Conservation (phyloP, 1,140 invertebrate species). For the Eubasilissa regina region DNA sequence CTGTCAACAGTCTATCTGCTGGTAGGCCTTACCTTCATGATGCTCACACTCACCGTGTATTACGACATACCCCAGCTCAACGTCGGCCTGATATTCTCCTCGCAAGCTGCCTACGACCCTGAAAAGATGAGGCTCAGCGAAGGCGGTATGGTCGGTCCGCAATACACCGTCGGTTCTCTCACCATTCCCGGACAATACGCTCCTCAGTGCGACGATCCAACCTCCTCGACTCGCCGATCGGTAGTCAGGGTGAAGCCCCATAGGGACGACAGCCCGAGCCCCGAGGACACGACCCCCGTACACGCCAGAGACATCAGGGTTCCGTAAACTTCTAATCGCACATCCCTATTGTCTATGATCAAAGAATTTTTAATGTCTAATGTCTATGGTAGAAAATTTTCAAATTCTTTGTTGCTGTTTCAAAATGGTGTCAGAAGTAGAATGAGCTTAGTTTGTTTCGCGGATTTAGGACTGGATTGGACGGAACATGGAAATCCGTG, state of each 20-base stretch:
- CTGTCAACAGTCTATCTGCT: slow-evolving; percentile 81
- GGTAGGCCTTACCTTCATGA: slow-evolving; percentile 86
- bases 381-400: not conserved
- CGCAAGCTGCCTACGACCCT: slow-evolving; percentile 73
- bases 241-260: slow-evolving; percentile 76
- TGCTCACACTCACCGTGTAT: slow-evolving; percentile 86
- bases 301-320: slow-evolving; percentile 73
- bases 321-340: slow-evolving; percentile 63
- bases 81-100: slow-evolving; percentile 82
- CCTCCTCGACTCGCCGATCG: slow-evolving; percentile 69
- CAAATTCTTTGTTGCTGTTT: slow-evolving; percentile 17
- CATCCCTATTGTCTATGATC: slow-evolving; percentile 7
- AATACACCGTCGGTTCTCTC: slow-evolving; percentile 70
- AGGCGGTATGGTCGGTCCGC: slow-evolving; percentile 66
- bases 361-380: not conserved
- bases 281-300: slow-evolving; percentile 76
- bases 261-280: slow-evolving; percentile 77
- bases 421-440: slow-evolving; percentile 16
- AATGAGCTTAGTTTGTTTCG: not conserved
- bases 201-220: slow-evolving; percentile 50
- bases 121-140: slow-evolving; percentile 77
- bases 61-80: slow-evolving; percentile 92
- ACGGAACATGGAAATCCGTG: no score
- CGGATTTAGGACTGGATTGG: no score
- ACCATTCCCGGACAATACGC: slow-evolving; percentile 68